Base-by-base conservation (phyloP, 2,113 vertebrate species). In the Cyphomyrus plagiostoma region DNA sequence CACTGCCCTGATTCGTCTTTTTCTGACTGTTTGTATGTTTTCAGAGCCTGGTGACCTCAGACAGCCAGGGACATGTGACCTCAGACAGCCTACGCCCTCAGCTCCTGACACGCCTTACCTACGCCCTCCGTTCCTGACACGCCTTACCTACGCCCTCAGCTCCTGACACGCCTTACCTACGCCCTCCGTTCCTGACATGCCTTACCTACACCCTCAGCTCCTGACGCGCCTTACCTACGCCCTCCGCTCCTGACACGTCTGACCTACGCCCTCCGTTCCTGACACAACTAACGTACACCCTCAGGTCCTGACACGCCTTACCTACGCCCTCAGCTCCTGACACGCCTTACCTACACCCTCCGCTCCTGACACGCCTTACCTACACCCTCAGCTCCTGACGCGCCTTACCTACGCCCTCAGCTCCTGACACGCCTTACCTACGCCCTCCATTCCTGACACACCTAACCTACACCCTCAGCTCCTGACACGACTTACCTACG, bases 1-100 rank as follows among this genome's bases (percentile, higher is more conserved):
- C 91, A 90, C 83, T 91, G 89, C 42, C 15, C 91, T 46, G n/a
- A 42, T 48, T 48, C 5, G 10, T 88, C 87, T 62, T 19, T n/a
- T 26, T 42, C 13, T 89, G 56, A 39, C 19, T 46, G 49, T 21
- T 56, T 19, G 17, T 53, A 53, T 46, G 45, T 88, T 66, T 70
- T 49, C 13, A 49, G 10, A 13, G 5, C 35, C 30, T 1, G 2
- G 86, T 87, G 87, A 35, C 87, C 13, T 49, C 23, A 70, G 87
- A 58, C 45, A 80, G 35, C 45, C 88, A 89, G 23, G 9, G 46
- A 77, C 48, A n/a, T n/a, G 86, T 87, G 87, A 35, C 87, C 13
- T 49, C 23, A 70, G 87, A 58, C 45, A 80, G 35, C 45, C 88
- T 26, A 46, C 0, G 26, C 66, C 58, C 66, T 17, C 62, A 74